Conservation (phyloP, 2,113 vertebrate species). For the Odobenus rosmarus region DNA sequence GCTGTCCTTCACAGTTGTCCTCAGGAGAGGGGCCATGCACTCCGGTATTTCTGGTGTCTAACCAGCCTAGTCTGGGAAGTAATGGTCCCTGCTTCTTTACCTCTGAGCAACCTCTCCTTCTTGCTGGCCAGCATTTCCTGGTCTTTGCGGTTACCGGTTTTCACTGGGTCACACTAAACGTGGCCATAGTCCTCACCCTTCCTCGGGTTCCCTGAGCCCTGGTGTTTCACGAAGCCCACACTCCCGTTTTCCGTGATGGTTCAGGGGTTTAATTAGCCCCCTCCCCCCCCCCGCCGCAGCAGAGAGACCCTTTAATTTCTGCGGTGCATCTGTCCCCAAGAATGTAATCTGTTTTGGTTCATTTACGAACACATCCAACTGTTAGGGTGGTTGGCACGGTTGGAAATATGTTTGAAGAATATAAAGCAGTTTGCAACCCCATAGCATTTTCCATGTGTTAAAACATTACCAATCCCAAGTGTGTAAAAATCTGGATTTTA, state of each 20-base stretch:
- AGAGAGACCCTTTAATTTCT: neutral
- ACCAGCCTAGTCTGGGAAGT: neutral
- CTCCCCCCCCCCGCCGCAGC: accelerated
- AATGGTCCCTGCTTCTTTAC: neutral
- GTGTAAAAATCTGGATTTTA: conserved; percentile 4
- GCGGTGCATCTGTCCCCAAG: neutral
- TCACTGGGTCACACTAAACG: accelerated
- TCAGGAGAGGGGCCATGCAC: neutral
- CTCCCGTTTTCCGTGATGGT: neutral
- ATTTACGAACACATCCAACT: neutral
- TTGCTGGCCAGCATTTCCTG: neutral
- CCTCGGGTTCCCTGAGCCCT: neutral
- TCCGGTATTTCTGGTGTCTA: neutral
- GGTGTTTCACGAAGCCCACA: neutral
- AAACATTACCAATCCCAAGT: neutral
- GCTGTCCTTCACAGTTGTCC: neutral
- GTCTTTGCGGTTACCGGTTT: neutral
- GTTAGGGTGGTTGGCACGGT: neutral
- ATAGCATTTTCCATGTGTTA: neutral
- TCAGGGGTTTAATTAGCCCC: neutral
- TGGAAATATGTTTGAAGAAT: neutral
- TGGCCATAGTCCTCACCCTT: neutral
- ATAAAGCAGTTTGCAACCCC: neutral
- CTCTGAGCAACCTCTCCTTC: too few species aligned
- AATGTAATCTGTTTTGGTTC: neutral